phyloP scores from a whole-genome alignment of 37 sponge, comb jelly and placozoan genomes.

The Hexactinellida sp. region DNA sequence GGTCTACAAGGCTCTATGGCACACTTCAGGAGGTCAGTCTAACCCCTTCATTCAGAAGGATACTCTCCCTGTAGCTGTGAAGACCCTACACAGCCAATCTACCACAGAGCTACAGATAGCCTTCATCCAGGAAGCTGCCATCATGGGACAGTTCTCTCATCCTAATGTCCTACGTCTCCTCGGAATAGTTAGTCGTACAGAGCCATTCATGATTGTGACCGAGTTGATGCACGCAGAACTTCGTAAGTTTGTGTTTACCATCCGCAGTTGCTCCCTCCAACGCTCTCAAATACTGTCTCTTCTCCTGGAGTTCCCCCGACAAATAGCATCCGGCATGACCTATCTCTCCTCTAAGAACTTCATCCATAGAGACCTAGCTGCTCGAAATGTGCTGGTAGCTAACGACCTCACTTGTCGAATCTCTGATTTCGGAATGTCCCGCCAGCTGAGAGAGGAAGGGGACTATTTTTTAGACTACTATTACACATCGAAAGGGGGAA shows the following conservation, averaged over 20 bases:
- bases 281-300: background rate
- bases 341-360: constrained; percentile 18
- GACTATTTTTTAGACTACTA: too few relatives aligned
- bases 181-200: constrained; percentile 20
- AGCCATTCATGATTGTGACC: constrained; percentile 80
- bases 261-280: background rate
- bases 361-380: constrained; percentile 23
- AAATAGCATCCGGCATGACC: constrained; percentile 18
- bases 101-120: background rate
- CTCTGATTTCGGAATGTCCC: constrained; percentile 13
- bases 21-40: background rate
- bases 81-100: background rate
- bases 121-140: constrained; percentile 26
- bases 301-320: background rate
- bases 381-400: constrained; percentile 18
- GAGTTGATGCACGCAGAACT: constrained; percentile 65
- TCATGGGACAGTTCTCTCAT: constrained; percentile 24
- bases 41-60: background rate
- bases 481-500: constrained; percentile 11
- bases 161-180: constrained; percentile 19
- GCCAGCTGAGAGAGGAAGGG: background rate
- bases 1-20: constrained; percentile 22
- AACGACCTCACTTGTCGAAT: background rate
- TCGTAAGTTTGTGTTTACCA: background rate
- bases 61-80: constrained; percentile 20